These are phyloP conservation scores for Tympanuchus pallidicinctus DNA, from an alignment of 2,113 vertebrate species.

Conservation along the genomic window DNA sequence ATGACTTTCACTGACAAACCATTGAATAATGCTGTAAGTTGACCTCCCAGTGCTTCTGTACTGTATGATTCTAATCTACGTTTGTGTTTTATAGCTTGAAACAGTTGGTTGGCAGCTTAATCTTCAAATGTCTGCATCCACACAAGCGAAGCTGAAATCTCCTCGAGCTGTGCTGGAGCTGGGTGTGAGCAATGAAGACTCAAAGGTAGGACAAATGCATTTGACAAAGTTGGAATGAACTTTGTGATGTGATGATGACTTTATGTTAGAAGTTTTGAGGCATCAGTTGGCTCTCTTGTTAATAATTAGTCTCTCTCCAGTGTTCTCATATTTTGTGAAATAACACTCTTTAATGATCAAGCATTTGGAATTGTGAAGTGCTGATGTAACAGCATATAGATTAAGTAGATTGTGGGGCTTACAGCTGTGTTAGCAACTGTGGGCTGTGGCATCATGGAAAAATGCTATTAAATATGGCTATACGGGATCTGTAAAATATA, in stretches of 20 bases:
- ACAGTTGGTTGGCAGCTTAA: conserved; percentile 94
- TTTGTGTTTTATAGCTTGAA: conserved; percentile 87
- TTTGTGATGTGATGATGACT: background rate
- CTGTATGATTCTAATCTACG: conserved; percentile 26
- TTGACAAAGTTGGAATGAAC: background rate
- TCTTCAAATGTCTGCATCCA: conserved; percentile 93
- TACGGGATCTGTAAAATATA: background rate
- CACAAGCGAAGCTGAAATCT: conserved; percentile 87
- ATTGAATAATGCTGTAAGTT: conserved; percentile 8
- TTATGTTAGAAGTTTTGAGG: background rate
- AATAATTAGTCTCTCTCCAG: background rate
- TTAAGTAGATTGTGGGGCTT: background rate
- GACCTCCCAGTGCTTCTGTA: background rate
- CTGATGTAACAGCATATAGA: background rate
- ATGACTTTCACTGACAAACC: background rate
- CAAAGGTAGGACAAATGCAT: conserved; percentile 81
- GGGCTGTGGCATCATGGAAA: background rate
- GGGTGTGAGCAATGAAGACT: conserved; percentile 86
- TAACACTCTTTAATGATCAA: background rate
- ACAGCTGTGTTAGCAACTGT: background rate
- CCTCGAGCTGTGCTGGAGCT: conserved; percentile 91
- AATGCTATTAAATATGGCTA: background rate
- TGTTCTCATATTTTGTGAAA: background rate
- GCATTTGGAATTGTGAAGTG: background rate
- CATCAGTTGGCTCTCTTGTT: background rate